These are phyloP conservation scores for Chrosomus eos DNA, from an alignment of 2,797 vertebrate genomes.

Conservation along the genomic window DNA sequence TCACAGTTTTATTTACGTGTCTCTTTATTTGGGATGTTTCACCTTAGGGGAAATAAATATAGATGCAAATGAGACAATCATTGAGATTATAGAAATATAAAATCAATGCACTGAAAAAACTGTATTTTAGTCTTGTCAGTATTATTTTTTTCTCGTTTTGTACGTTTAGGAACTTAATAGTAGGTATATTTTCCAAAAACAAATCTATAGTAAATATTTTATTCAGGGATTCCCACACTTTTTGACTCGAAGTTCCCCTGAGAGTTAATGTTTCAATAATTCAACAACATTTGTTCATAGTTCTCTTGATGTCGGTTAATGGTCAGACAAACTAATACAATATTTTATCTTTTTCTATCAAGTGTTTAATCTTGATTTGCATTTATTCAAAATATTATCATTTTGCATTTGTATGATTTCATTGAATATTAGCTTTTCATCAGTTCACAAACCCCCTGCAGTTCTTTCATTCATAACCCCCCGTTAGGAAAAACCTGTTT, in stretches of 20 bases:
- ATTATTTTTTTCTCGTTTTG: neutral
- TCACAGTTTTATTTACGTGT: neutral
- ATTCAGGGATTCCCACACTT: neutral
- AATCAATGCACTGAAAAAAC: neutral
- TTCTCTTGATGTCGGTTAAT: neutral
- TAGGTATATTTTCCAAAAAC: neutral
- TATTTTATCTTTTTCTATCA: neutral
- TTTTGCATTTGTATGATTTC: neutral
- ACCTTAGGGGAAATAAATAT: neutral
- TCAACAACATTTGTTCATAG: neutral
- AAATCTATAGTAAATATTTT: neutral
- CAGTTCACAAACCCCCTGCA: neutral
- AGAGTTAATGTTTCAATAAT: neutral
- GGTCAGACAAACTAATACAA: neutral
- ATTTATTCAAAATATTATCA: neutral
- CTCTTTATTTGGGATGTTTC: constrained; percentile 1
- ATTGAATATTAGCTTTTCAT: neutral
- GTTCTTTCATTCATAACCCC: neutral
- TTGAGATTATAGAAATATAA: neutral
- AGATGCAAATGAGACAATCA: neutral
- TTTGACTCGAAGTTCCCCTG: neutral
- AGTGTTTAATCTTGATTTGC: neutral
- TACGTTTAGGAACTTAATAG: neutral
- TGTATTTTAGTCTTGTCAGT: neutral
- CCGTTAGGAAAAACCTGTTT: neutral